Evolutionary conservation across 2,888 invertebrate genomes (phyloP), one percentile per base, ranked within the genome.

Genomic region (Hyposoter dolosus): DNA sequence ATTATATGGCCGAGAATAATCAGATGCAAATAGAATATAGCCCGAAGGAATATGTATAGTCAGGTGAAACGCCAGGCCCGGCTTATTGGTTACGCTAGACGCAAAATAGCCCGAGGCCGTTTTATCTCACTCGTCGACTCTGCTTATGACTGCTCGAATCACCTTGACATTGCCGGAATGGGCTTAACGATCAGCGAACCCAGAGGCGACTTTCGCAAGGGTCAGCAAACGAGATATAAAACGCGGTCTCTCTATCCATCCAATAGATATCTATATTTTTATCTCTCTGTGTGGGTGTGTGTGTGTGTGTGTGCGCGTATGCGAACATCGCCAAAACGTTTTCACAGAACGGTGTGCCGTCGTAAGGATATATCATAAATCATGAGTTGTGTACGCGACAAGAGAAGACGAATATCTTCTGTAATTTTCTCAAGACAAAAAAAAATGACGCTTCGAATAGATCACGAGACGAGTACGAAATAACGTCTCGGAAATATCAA

Each of bases 131-230:
- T 68, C 77, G 60, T 53, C 56, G 53, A 17, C 71, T 76, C 56
- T 45, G 71, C 78, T 72, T 45, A 75, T 83, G 76, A 76, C 80
- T 77, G 47, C 65, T 68, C 74, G 68, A 56, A 81, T 81, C 77
- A 81, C 89, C 89, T 89, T 89, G 89, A 89, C 89, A 89, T 89
- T 88, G 89, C 83, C 82, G 68, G 79, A 86, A 86, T 83, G 81
- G 83, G 86, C 85, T 88, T 86, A 88, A 89, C 89, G 89, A 88
- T 88, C 87, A 84, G 80, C 86, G 85, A 86, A 84, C 84, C 82
- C 86, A 82, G 83, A 78, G 86, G 83, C 81, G 50, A 83, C 77
- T 86, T 83, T 86, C 77, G 83, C 81, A 81, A 74, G 83, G 76
- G 71, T 83, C 85, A 80, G 50, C 68, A 78, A 81, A 83, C 83